A percentile compares a stretch with the other conserved stretches of the same genome.
These are phyloP conservation scores for Chaetura pelagica DNA, from an alignment of 2,113 vertebrate genomes.

Conservation along the genomic window DNA sequence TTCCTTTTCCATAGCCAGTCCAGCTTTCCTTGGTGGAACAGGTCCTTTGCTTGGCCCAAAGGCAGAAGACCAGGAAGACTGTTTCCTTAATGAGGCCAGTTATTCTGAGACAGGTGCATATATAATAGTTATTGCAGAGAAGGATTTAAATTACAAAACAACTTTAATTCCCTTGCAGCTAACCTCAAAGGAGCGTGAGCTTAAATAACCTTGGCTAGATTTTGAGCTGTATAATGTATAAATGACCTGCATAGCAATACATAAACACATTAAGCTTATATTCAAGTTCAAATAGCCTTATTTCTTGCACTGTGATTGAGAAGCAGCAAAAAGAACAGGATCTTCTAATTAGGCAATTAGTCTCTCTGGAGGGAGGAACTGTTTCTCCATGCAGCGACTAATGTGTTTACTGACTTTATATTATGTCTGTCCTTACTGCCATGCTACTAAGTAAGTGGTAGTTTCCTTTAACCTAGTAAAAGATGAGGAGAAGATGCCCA, in stretches of 20 bases:
- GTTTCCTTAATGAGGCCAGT: not conserved
- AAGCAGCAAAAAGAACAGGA: not conserved
- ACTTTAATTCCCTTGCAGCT: not conserved
- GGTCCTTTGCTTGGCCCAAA: not conserved
- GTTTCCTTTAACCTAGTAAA: not conserved
- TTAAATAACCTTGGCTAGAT: conserved; percentile 26
- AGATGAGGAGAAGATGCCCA: not conserved
- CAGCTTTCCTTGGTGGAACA: not conserved
- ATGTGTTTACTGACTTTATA: not conserved
- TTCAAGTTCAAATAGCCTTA: not conserved
- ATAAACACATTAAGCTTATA: not conserved
- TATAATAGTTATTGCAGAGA: not conserved
- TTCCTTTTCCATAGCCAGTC: not conserved
- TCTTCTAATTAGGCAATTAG: conserved; percentile 1
- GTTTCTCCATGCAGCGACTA: not conserved
- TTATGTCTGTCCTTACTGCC: not conserved
- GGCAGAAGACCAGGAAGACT: not conserved
- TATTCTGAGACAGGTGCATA: not conserved
- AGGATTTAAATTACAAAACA: conserved; percentile 21
- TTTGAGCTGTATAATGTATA: not conserved
- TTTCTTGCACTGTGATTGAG: not conserved
- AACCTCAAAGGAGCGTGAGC: not conserved
- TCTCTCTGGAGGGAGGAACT: not conserved
- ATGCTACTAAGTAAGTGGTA: not conserved
- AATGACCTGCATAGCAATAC: not conserved